Evolutionary conservation across 2,888 invertebrate genomes (phyloP).

Genomic region (Pristionchus japonicus): DNA sequence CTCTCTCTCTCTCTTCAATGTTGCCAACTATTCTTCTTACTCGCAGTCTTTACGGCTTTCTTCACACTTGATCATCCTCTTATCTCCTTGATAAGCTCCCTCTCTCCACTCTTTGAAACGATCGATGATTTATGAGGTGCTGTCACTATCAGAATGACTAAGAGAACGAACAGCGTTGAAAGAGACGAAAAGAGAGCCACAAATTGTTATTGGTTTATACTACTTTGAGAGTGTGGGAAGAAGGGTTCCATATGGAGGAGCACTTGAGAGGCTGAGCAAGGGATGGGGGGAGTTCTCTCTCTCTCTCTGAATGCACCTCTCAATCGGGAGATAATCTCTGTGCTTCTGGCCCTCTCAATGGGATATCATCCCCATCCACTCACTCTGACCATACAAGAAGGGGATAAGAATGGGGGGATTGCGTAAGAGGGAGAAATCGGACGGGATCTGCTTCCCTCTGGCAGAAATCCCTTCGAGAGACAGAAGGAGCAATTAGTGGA

Average conservation of each 20-base stretch:
- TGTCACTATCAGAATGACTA: slow-evolving; percentile 24
- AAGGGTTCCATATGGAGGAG: slow-evolving; percentile 28
- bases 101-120: neutral
- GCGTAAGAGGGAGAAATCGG: slow-evolving; percentile 22
- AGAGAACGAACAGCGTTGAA: slow-evolving; percentile 7
- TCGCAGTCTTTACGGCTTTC: neutral
- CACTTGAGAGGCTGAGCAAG: neutral
- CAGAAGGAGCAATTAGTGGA: slow-evolving; percentile 36
- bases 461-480: neutral
- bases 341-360: slow-evolving; percentile 40
- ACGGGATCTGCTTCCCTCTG: neutral
- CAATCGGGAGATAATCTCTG: slow-evolving; percentile 7
- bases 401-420: slow-evolving; percentile 38
- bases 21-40: slow-evolving; percentile 13
- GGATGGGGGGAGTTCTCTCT: neutral
- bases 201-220: slow-evolving; percentile 43
- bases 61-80: neutral
- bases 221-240: neutral
- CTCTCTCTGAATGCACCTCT: neutral
- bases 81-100: neutral
- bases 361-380: neutral
- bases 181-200: no score
- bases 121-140: slow-evolving; percentile 36
- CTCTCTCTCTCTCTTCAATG: no score
- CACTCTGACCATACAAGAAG: neutral